Conservation (phyloP, 2,113 vertebrate species). For the Chionomys nivalis region DNA sequence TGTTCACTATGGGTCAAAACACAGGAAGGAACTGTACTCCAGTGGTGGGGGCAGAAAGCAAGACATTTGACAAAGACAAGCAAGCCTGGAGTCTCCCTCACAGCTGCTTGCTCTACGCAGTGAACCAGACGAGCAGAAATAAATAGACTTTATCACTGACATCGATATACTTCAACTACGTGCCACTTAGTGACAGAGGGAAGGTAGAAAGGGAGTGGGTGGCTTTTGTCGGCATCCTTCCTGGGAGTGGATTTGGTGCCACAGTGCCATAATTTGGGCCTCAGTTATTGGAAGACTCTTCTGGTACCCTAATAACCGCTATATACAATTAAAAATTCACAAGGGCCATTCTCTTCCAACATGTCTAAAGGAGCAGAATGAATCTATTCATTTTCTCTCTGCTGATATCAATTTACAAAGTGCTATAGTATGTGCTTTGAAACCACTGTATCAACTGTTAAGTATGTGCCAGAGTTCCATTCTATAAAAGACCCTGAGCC, state of each 20-base stretch:
- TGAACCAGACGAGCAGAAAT: conserved; percentile 13
- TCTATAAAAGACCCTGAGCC: conserved; percentile 9
- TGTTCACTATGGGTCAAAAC: not conserved
- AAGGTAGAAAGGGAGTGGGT: not conserved
- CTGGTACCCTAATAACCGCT: not conserved
- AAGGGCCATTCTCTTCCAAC: not conserved
- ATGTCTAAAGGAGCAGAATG: not conserved
- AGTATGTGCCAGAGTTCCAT: not conserved
- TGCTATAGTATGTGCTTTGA: not conserved
- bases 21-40: not conserved
- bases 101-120: not conserved
- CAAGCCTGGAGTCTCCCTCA: not conserved
- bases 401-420: not conserved
- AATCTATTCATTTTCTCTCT: not conserved
- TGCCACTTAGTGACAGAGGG: not conserved
- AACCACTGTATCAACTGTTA: not conserved
- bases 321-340: conserved; percentile 18
- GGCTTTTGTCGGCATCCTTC: not conserved
- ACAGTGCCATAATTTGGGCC: not conserved
- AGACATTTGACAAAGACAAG: not conserved
- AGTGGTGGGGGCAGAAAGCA: conserved; percentile 1
- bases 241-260: conserved; percentile 22
- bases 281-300: conserved; percentile 12
- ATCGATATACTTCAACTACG: not conserved
- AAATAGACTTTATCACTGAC: not conserved